Percentiles rank a stretch among this genome's conserved stretches.
Conservation (phyloP, 2,888 invertebrate species). For the Brachycybe producta region DNA sequence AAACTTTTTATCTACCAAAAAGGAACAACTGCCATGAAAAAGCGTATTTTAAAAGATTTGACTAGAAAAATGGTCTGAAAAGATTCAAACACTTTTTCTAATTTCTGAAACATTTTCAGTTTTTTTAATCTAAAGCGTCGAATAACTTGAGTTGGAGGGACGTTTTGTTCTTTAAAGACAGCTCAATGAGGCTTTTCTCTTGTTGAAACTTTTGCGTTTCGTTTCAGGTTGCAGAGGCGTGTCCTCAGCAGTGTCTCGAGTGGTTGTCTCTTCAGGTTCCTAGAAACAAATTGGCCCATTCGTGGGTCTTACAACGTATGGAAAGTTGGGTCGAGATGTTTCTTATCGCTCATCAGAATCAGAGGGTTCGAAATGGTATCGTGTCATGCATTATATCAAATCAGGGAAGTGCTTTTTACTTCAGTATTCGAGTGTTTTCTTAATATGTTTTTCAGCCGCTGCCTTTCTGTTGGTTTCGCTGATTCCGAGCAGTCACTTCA, state of each 20-base stretch:
- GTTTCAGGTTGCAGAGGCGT: slow-evolving; percentile 54
- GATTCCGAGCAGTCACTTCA: slow-evolving; percentile 79
- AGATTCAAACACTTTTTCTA: no score
- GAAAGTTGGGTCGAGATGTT: slow-evolving; percentile 85
- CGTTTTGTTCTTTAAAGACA: no score
- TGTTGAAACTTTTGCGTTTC: background rate
- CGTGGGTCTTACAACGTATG: slow-evolving; percentile 82
- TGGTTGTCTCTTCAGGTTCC: slow-evolving; percentile 57
- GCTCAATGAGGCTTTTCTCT: background rate
- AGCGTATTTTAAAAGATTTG: no score
- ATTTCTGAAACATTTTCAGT: no score
- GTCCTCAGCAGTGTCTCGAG: slow-evolving; percentile 80
- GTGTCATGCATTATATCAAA: slow-evolving; percentile 11
- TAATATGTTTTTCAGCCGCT: slow-evolving; percentile 48
- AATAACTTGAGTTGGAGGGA: no score
- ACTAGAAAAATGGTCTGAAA: no score
- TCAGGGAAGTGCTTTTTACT: background rate
- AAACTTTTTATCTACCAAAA: no score
- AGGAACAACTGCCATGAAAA: no score
- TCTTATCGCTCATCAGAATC: slow-evolving; percentile 68
- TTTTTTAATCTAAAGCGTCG: no score
- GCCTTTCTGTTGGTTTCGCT: slow-evolving; percentile 77
- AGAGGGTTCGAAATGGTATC: slow-evolving; percentile 67
- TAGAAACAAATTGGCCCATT: slow-evolving; percentile 76
- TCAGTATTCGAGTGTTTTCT: background rate